Conservation (phyloP, 2,888 invertebrate genomes). For the Nephrotoma guestfalica region DNA sequence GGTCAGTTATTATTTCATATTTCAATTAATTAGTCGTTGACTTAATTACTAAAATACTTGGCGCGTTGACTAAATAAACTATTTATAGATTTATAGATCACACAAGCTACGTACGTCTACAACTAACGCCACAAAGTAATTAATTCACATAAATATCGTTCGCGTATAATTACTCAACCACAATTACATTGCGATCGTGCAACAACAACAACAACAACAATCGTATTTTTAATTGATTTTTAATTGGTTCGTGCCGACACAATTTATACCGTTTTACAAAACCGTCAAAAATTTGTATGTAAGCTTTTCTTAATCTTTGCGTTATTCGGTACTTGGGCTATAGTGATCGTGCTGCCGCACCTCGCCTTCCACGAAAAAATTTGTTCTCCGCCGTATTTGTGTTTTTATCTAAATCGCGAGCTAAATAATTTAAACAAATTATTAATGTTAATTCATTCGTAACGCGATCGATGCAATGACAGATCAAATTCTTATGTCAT, state of each 20-base stretch:
- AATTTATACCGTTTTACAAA: neutral
- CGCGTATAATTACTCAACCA: too few relatives aligned
- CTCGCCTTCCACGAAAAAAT: too few relatives aligned
- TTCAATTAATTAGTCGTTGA: neutral
- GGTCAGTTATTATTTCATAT: neutral
- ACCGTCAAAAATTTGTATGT: neutral
- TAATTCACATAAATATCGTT: too few relatives aligned
- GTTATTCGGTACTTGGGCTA: too few relatives aligned
- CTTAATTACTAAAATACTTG: neutral
- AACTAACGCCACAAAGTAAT: too few relatives aligned
- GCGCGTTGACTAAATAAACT: neutral
- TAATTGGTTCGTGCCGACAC: neutral
- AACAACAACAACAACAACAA: neutral
- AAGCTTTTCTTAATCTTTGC: too few relatives aligned
- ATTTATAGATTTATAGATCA: neutral
- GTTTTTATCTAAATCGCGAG: neutral
- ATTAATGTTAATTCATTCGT: neutral
- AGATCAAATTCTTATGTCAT: neutral
- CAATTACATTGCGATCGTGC: too few relatives aligned
- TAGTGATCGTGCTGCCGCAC: too few relatives aligned
- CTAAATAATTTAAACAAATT: neutral
- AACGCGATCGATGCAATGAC: neutral
- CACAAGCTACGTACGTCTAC: too few relatives aligned
- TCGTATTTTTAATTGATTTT: neutral
- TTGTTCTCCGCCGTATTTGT: too few relatives aligned